Evolutionary conservation across 2,113 vertebrate species (phyloP).

Genomic region (Struthio camelus): DNA sequence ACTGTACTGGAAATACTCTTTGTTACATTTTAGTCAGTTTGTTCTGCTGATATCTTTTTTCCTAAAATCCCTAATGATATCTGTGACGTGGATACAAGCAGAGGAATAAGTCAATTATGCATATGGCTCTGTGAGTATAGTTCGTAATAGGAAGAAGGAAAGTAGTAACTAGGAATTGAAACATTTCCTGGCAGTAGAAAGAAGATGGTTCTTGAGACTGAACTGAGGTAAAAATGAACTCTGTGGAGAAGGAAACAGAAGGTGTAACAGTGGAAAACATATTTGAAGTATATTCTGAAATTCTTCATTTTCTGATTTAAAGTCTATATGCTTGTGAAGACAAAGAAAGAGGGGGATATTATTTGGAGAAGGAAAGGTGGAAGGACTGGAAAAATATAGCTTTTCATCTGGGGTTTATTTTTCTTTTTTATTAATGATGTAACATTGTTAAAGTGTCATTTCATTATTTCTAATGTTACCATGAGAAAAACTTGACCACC

Average conservation of each 20-base stretch:
- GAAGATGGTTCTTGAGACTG: neutral
- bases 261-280: neutral
- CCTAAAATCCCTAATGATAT: neutral
- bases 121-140: too few species aligned
- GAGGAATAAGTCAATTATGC: neutral
- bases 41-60: neutral
- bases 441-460: neutral
- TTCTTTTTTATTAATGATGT: neutral
- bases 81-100: neutral
- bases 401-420: neutral
- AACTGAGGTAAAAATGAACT: neutral
- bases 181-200: neutral
- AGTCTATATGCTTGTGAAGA: neutral
- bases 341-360: neutral
- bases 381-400: neutral
- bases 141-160: neutral
- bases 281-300: neutral
- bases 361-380: neutral
- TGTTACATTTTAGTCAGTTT: neutral
- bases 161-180: neutral
- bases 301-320: neutral
- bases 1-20: neutral
- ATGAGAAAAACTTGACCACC: neutral
- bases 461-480: neutral
- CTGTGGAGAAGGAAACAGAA: neutral